A percentile compares a stretch with the other conserved stretches of the same genome.
These are phyloP conservation scores for Aplysina aerophoba DNA, from an alignment of 37 sponge, comb jelly and placozoan genomes.

Conservation along the genomic window DNA sequence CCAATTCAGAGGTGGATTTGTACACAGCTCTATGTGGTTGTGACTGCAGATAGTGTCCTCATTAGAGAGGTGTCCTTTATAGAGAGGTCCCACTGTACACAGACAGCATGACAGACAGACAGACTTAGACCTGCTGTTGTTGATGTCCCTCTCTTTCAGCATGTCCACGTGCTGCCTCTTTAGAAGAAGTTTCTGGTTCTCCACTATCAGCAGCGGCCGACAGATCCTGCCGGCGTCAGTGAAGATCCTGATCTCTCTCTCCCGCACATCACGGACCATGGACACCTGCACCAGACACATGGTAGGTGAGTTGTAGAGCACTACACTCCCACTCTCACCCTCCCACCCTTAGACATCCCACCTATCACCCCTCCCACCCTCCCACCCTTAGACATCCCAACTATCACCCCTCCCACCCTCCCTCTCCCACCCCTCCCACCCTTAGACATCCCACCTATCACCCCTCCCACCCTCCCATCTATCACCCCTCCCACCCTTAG, in stretches of 20 bases:
- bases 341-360: constrained; percentile 8
- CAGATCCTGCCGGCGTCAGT: constrained; percentile 99
- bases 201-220: constrained; percentile 97
- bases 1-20: no score
- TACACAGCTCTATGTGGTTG: no score
- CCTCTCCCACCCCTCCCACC: no score
- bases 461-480: no score
- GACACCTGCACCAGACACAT: constrained; percentile 64
- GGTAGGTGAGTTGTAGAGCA: not conserved
- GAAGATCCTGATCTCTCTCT: constrained; percentile 97
- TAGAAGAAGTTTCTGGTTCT: constrained; percentile 97
- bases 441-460: not conserved
- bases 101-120: not conserved
- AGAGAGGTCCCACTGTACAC: no score
- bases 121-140: constrained; percentile 76
- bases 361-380: not conserved
- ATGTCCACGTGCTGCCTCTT: constrained; percentile 94
- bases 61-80: no score
- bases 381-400: not conserved
- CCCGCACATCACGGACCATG: constrained; percentile 96
- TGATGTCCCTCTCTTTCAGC: constrained; percentile 95
- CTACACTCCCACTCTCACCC: not conserved
- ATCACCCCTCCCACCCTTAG: no score
- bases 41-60: no score
- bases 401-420: no score